Evolutionary conservation across 2,888 invertebrate species (phyloP), one percentile per base, ranked within the genome.

Genomic region (Tuberolachnus salignus): DNA sequence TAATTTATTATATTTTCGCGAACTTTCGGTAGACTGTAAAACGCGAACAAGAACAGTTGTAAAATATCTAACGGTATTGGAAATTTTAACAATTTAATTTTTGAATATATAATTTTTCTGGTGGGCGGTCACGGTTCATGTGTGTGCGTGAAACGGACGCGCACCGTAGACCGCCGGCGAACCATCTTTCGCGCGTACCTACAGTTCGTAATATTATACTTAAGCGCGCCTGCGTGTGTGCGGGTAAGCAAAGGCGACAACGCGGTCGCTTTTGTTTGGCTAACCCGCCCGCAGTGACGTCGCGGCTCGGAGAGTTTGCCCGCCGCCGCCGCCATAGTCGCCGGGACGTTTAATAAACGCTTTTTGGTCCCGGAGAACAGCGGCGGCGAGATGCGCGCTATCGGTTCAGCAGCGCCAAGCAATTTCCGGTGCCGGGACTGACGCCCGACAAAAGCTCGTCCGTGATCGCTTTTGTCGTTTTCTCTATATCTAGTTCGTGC

Each of bases 391-490:
- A 23, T 16, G 66, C 34, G 75, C 66, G 53, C 55, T 75, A 75
- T 75, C 75, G 75, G 75, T 75, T 75, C 66, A 26, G 57, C 57
- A 66, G 57, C 75, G 66, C 75, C 75, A 75, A 66, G 75, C 75
- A 75, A 75, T 75, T 75, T 75, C 75, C 75, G 71, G 71, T 26
- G 71, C 71, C 71, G 26, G 63, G 51, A 73, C 21, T 73, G 73
- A 73, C 73, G 73, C 70, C 70, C 70, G 59, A 72, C 59, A 59
- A 61, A 64, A 75, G 75, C 66, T 74, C 64, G 42, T 53, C 63
- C 53, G 23, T 53, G 64, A 63, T 53, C 73, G 63, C 23, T 73
- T 73, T 63, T 53, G 63, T 64, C 63, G 63, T 21, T 21, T 16
- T 26, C 19, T 6, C 21, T 34, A 26, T 34, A 34, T 34, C 34